These are phyloP conservation scores for Cyphomyrus plagiostoma DNA, from an alignment of 2,113 vertebrate species.

Conservation along the genomic window DNA sequence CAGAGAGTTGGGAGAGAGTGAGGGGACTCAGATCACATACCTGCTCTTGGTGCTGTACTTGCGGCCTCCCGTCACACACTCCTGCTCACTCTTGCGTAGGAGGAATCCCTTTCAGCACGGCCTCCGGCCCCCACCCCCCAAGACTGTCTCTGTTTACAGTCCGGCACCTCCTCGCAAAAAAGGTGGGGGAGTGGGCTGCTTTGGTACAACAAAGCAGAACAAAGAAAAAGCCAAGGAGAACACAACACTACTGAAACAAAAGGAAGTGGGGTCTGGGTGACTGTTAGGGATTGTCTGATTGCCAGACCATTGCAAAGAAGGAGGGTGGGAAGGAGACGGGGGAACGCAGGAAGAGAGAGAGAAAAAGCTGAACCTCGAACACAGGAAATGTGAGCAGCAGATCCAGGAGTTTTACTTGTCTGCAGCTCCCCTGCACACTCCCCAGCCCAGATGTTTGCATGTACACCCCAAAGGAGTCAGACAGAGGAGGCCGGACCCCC, in stretches of 20 bases:
- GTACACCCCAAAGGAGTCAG: constrained; percentile 65
- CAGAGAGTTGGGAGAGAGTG: background rate
- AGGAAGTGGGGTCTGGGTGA: constrained; percentile 35
- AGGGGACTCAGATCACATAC: constrained; percentile 44
- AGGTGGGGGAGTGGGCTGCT: constrained; percentile 1
- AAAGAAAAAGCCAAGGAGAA: constrained; percentile 23
- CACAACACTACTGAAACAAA: constrained; percentile 30
- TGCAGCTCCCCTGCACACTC: constrained; percentile 50
- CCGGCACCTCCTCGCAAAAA: constrained; percentile 32
- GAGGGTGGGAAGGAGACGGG: background rate
- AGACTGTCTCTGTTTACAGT: constrained; percentile 24
- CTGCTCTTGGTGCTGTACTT: constrained; percentile 42
- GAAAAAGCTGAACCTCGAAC: constrained; percentile 43
- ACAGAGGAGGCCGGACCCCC: constrained; percentile 47
- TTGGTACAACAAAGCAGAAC: constrained; percentile 24
- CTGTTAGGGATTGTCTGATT: constrained; percentile 43
- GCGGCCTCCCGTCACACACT: constrained; percentile 36
- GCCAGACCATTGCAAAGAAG: constrained; percentile 37
- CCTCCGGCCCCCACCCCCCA: constrained; percentile 6
- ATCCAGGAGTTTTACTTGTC: constrained; percentile 53
- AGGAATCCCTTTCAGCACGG: constrained; percentile 32
- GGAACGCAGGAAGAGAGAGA: constrained; percentile 21
- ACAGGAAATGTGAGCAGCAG: constrained; percentile 66
- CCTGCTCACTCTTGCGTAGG: constrained; percentile 32
- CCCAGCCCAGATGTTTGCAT: constrained; percentile 72